Base-by-base conservation (phyloP, 1,140 invertebrate genomes). In the Drosophila trapezifrons region DNA sequence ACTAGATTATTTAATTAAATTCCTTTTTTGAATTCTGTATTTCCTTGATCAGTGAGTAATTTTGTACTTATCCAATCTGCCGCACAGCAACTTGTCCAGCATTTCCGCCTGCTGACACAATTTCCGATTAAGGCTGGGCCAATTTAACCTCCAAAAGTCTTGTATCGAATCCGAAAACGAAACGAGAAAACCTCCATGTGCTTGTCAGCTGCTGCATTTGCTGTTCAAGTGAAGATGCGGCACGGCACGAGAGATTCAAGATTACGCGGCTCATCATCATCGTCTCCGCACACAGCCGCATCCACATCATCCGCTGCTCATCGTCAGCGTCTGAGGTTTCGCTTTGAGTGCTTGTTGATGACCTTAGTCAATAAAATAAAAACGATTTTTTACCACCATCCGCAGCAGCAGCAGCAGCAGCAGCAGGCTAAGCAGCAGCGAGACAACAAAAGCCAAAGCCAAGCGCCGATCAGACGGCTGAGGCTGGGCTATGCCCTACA, bases 281-380 rank as follows among this genome's bases (percentile, higher is more conserved):
- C 57, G 17, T 62, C 32, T n/a, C 7, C 63, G 37, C 51, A 37
- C 49, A 17, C 17, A 29, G 46, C 46, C 46, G 46, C 46, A 57
- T 56, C 51, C 12, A n/a, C 55, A 25, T 20, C 59, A 22, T 42
- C 47, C 59, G 54, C n/a, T 7, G 29, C 63, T 51, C 42, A 71
- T 70, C 51, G 40, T 47, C 64, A 20, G 51, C 45, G 46, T 60
- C 64, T 52, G 49, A 20, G 49, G 49, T 15, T 52, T 52, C 49
- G 49, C 13, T 37, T 40, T 58, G 58, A 57, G 73, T 80, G 51
- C 71, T 76, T 52, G 79, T 59, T 89, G 85, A 75, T 84, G 84
- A 89, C 85, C 84, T 89, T 89, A 89, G 84, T 85, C 85, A 90
- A 90, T 84, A 90, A 89, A 87, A 86, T 63, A 67, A 75, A 76